Evolutionary conservation across 2,888 invertebrate species (phyloP).

Genomic region (Phymatocera aterrima): DNA sequence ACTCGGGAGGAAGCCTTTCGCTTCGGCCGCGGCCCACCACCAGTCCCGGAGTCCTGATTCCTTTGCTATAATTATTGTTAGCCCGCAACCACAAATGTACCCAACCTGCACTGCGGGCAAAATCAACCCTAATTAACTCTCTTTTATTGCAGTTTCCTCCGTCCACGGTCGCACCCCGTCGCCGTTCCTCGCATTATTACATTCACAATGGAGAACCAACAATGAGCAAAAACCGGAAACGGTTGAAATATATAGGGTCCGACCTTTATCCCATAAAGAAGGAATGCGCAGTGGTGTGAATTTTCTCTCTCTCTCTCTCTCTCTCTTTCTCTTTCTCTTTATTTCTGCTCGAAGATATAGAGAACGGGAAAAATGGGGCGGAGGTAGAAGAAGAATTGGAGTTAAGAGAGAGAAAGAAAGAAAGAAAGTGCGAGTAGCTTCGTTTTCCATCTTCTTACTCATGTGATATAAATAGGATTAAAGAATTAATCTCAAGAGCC

Average conservation of each 20-base stretch:
- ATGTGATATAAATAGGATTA: background rate
- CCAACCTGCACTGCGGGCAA: constrained; percentile 39
- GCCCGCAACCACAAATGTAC: constrained; percentile 50
- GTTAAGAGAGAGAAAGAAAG: too few relatives aligned
- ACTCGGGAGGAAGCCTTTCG: constrained; percentile 36
- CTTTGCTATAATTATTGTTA: background rate
- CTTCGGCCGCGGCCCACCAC: constrained; percentile 13
- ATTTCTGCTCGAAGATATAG: background rate
- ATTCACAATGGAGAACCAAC: background rate
- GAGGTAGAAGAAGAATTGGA: background rate
- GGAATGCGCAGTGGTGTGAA: background rate
- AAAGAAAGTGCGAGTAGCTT: too few relatives aligned
- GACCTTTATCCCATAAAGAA: background rate
- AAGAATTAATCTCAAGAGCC: background rate
- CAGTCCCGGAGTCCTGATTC: constrained; percentile 14
- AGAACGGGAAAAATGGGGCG: background rate
- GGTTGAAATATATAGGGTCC: background rate
- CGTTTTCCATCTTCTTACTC: too few relatives aligned
- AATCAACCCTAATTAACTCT: background rate
- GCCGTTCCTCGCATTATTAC: background rate
- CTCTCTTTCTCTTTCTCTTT: background rate
- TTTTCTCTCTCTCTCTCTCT: background rate
- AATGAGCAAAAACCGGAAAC: background rate
- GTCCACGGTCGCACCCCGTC: too few relatives aligned
- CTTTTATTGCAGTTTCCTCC: background rate